Percentiles rank a stretch among this genome's conserved stretches.
These are phyloP conservation scores for Philopedon plagiatum DNA, from an alignment of 2,888 invertebrate genomes.

Conservation along the genomic window DNA sequence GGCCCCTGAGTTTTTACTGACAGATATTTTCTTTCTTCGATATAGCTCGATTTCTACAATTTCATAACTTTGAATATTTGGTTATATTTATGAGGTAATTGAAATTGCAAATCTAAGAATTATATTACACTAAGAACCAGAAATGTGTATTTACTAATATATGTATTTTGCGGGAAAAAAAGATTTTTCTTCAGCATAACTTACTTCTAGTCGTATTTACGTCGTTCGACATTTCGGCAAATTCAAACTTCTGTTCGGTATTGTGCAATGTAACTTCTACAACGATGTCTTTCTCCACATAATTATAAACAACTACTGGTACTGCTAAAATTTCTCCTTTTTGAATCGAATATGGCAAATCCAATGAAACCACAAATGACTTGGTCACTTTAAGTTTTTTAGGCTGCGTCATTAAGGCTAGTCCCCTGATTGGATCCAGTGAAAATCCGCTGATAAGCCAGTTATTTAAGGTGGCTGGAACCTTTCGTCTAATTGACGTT, in stretches of 20 bases:
- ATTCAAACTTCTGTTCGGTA: slow-evolving; percentile 84
- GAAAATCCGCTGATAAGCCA: slow-evolving; percentile 90
- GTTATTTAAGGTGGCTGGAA: slow-evolving; percentile 88
- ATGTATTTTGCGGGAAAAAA: no score
- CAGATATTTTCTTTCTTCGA: slow-evolving; percentile 77
- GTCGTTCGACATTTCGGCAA: slow-evolving; percentile 84
- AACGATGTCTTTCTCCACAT: slow-evolving; percentile 81
- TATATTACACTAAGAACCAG: no score
- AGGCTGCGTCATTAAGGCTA: slow-evolving; percentile 80
- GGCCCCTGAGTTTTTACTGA: slow-evolving; percentile 81
- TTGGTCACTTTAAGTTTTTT: slow-evolving; percentile 82
- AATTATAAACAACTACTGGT: slow-evolving; percentile 91
- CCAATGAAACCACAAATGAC: slow-evolving; percentile 87
- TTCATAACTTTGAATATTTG: background rate
- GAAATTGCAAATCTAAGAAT: no score
- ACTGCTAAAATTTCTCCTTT: slow-evolving; percentile 92
- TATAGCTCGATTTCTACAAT: slow-evolving; percentile 81
- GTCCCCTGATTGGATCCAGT: slow-evolving; percentile 80
- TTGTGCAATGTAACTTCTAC: slow-evolving; percentile 90
- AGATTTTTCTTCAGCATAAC: no score
- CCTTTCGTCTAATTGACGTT: slow-evolving; percentile 73
- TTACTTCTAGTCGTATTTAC: slow-evolving; percentile 80
- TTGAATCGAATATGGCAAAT: slow-evolving; percentile 90
- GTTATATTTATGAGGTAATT: no score
- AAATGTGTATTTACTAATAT: no score